phyloP scores from a whole-genome alignment of 2,113 vertebrate genomes.

The Mus spicilegus region DNA sequence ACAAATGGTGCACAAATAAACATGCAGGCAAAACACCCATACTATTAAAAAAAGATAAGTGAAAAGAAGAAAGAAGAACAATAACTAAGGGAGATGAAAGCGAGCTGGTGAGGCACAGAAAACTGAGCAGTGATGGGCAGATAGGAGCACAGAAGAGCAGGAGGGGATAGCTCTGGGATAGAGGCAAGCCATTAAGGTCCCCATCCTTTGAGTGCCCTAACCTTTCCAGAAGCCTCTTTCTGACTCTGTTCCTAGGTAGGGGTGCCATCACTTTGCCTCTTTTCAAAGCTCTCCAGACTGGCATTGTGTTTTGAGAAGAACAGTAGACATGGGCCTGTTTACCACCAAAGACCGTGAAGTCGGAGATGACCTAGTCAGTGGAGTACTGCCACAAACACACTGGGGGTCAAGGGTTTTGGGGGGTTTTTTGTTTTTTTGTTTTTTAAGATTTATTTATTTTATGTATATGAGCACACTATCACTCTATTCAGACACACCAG shows the following conservation, averaged over 20 bases:
- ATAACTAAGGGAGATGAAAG: background rate
- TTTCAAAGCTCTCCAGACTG: background rate
- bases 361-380: background rate
- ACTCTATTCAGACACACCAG: no score
- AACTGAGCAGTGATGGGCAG: background rate
- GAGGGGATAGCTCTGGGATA: background rate
- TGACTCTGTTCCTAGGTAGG: background rate
- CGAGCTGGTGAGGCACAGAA: background rate
- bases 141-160: background rate
- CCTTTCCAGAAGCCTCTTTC: background rate
- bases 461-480: no score
- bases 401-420: no score
- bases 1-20: background rate
- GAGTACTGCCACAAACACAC: background rate
- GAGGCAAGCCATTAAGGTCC: rapidly evolving
- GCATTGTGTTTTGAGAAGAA: background rate
- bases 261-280: background rate
- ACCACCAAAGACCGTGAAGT: background rate
- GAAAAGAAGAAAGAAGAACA: background rate
- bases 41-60: background rate
- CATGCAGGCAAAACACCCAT: background rate
- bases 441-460: no score
- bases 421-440: no score
- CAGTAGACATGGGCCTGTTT: background rate
- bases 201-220: rapidly evolving